Conservation (phyloP, 2,888 invertebrate species). For the Philereme transversata region DNA sequence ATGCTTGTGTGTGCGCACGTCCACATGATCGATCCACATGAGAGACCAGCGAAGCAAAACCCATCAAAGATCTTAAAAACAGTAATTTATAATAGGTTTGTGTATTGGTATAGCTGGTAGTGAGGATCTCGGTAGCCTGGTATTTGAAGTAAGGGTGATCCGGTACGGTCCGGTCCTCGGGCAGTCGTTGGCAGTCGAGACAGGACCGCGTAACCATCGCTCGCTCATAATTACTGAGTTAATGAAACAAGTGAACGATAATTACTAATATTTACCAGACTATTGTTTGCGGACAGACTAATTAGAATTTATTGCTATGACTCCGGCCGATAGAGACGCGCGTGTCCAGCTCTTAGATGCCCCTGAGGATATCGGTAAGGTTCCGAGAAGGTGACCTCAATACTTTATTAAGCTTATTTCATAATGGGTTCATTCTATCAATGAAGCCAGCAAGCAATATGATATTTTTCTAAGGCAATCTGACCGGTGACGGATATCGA, state of each 20-base stretch:
- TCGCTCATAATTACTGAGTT: conserved; percentile 28
- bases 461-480: too few species aligned
- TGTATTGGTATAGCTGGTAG: conserved; percentile 4
- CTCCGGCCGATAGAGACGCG: conserved; percentile 12
- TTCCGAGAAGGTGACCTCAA: neutral
- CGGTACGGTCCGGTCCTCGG: conserved; percentile 36
- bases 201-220: conserved; percentile 33
- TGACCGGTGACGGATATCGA: too few species aligned
- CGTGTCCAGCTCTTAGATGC: conserved; percentile 9
- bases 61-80: conserved; percentile 11
- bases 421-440: too few species aligned
- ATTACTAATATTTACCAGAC: conserved; percentile 14
- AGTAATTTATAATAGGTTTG: conserved; percentile 1
- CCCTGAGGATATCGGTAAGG: conserved; percentile 14
- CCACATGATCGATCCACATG: conserved; percentile 12
- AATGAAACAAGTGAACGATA: conserved; percentile 38
- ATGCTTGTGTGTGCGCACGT: conserved; percentile 9
- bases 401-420: too few species aligned
- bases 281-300: conserved; percentile 12
- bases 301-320: conserved; percentile 24
- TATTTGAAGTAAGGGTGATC: conserved; percentile 27
- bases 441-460: too few species aligned
- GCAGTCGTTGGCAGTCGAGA: conserved; percentile 36
- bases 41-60: conserved; percentile 17
- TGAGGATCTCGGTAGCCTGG: conserved; percentile 28